Base-by-base conservation (phyloP, 1,140 invertebrate genomes). In the Drosophila hydei region DNA sequence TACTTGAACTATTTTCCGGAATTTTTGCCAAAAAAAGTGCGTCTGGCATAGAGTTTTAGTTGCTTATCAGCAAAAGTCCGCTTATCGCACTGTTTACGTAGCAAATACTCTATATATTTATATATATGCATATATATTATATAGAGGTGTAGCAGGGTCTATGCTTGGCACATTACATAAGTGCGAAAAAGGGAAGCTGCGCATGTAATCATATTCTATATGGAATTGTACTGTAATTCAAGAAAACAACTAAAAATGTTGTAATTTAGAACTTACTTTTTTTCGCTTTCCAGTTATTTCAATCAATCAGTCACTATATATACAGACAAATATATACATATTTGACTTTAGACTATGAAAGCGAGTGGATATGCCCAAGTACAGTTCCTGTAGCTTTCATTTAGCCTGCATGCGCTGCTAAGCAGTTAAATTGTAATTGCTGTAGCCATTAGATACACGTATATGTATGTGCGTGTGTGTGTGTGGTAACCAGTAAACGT, bases 51-150 rank as follows among this genome's bases (percentile, higher is more conserved):
- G 50, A 30, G 59, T 54, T 36, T n/a, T 56, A 27, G 25, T 40
- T 62, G 47, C 33, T 85, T 85, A 85, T 85, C 80, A 87, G 69
- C 23, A 25, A 33, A 33, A 50, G 18, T 48, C 56, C 9, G 58
- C 81, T 85, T 85, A 85, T 85, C 80, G 43, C 68, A 52, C 58
- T 80, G 73, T 87, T 87, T 84, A 64, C 75, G 52, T 71, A 83
- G 79, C 51, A 30, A 58, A 48, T 62, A 48, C 18, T 59, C 65
- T 51, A 50, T 21, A 45, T 18, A 43, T 19, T 19, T 48, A 45
- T 55, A 27, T 69, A 33, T 45, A 50, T 19, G 25, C 51, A 38
- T 61, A 52, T 78, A 67, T 55, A 62, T 50, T 60, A 21, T 48
- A 64, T 47, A 11, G 30, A 33, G 30, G 9, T 33, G 11, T 33